Conservation (phyloP, 2,113 vertebrate genomes). For the Ictidomys tridecemlineatus region DNA sequence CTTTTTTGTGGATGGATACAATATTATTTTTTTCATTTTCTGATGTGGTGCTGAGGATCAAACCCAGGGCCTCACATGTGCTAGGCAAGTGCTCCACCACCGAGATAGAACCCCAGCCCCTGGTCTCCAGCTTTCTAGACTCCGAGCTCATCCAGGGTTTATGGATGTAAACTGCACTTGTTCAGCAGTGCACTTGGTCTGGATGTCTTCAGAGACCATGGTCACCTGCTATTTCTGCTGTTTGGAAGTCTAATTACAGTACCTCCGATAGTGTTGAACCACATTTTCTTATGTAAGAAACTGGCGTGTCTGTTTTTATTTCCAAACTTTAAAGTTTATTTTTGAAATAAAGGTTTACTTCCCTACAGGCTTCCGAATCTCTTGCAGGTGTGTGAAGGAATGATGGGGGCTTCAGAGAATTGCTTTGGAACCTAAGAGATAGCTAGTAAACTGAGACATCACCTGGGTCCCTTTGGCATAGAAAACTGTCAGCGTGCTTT, state of each 20-base stretch:
- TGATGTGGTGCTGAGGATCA: too few species aligned
- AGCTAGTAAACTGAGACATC: conserved; percentile 49
- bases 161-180: conserved; percentile 50
- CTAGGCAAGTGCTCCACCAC: too few species aligned
- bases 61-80: too few species aligned
- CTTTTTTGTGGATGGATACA: not conserved
- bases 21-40: too few species aligned
- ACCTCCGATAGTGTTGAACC: not conserved
- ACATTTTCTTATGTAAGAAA: conserved; percentile 61
- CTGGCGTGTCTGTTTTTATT: conserved; percentile 76
- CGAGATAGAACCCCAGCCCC: not conserved
- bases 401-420: conserved; percentile 58
- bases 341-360: conserved; percentile 80
- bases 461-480: conserved; percentile 18
- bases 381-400: conserved; percentile 76
- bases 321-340: conserved; percentile 78
- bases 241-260: conserved; percentile 61
- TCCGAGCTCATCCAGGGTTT: not conserved
- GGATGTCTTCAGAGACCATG: not conserved
- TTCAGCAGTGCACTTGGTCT: not conserved
- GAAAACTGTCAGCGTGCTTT: conserved; percentile 47
- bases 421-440: conserved; percentile 68
- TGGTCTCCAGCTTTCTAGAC: not conserved
- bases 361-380: conserved; percentile 70
- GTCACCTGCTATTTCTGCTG: conserved; percentile 60